Evolutionary conservation across 2,888 invertebrate species (phyloP), one percentile per base, ranked within the genome.

Genomic region (Thecophora atra): DNA sequence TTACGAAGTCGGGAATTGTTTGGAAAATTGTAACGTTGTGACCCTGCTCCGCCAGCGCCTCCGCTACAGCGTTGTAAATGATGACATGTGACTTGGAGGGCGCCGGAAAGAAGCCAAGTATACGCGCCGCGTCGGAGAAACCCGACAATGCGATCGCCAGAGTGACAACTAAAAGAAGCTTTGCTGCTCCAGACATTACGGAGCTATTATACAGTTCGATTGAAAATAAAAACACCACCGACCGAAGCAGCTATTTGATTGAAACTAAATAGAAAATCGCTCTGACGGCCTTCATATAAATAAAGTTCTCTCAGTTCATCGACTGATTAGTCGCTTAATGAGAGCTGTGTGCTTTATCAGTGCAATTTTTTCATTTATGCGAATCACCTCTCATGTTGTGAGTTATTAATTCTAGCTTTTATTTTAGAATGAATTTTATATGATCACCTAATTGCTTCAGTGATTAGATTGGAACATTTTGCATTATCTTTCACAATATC

Each of bases 11-110:
- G 0, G 80, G 79, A 3, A 76, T 70, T 2, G 77, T 77, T 0
- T 81, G 71, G 3, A 85, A 73, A 3, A 84, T 75, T 0, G 85
- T 85, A 1, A 85, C 78, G 24, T 85, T 77, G 70, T 86, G 85
- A 3, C 85, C 85, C 2, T 73, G 74, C 47, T 82, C 78, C 0
- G 82, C 82, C 37, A 86, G 72, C 0, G 79, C 75, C 30, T 79
- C 79, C 67, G 82, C 80, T 26, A 85, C 73, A 1, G 82, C 78
- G 71, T 78, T 79, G 44, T 83, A 83, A 42, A 85, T 79, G 64
- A 83, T 76, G 21, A 83, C 64, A 76, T 86, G 85, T 0, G 85
- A 84, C 7, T 81, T 81, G 5, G 81, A 80, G 4, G 81, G 79
- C 0, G 80, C 77, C 42, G 82, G 78, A 63, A 83, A 85, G 3